Evolutionary conservation across 2,888 invertebrate genomes (phyloP).

Genomic region (Epistrophe eligans): DNA sequence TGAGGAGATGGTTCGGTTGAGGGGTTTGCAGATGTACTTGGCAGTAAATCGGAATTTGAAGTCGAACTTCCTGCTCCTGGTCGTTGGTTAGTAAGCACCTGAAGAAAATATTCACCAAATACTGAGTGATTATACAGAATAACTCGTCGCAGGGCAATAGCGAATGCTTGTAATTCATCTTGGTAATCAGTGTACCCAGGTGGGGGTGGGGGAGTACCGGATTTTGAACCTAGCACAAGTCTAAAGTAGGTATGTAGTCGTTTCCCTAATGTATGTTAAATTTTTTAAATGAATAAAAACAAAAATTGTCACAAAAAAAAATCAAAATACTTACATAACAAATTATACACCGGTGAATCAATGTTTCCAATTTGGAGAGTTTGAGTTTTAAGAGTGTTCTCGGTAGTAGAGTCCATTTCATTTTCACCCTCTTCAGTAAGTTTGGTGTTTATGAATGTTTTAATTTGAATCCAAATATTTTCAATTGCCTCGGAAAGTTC

Average conservation of each 20-base stretch:
- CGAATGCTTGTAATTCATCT: constrained; percentile 81
- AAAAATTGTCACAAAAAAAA: not conserved
- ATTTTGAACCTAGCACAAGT: constrained; percentile 79
- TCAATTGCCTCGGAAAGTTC: constrained; percentile 79
- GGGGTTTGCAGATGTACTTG: constrained; percentile 8
- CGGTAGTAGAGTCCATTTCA: constrained; percentile 78
- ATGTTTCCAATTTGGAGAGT: constrained; percentile 80
- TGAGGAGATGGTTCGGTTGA: constrained; percentile 8
- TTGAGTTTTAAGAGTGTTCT: constrained; percentile 80
- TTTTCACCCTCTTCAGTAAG: constrained; percentile 79
- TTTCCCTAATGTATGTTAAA: constrained; percentile 79
- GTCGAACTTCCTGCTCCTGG: constrained; percentile 31
- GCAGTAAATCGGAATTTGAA: constrained; percentile 48
- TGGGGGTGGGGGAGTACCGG: constrained; percentile 79
- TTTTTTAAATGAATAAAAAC: not conserved
- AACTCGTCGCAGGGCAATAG: constrained; percentile 81
- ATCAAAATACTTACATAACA: constrained; percentile 80
- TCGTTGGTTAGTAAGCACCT: constrained; percentile 79
- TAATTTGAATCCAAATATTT: constrained; percentile 82
- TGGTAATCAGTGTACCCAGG: constrained; percentile 82
- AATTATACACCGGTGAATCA: constrained; percentile 80
- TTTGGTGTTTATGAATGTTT: constrained; percentile 80
- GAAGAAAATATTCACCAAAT: constrained; percentile 82
- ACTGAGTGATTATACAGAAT: constrained; percentile 83
- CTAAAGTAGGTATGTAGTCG: constrained; percentile 82